Evolutionary conservation across 1,140 invertebrate genomes (phyloP).

Genomic region (Glomeris maerens): DNA sequence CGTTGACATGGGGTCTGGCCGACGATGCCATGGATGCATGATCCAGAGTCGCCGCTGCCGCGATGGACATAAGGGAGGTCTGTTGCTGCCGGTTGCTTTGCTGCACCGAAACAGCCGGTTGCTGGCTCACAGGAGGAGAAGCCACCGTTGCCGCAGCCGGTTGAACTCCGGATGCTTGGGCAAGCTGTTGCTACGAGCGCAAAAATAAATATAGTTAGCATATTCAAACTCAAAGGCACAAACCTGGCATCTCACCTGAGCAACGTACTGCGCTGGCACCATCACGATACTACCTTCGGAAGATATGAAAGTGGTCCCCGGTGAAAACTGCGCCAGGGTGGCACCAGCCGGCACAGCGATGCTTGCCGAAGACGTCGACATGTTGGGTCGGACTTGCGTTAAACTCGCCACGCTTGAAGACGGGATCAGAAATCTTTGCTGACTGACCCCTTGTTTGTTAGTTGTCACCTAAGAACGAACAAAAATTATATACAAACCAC

Average conservation of each 20-base stretch:
- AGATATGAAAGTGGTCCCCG: conserved; percentile 39
- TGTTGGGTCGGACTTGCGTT: conserved; percentile 20
- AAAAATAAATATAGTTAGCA: conserved; percentile 8
- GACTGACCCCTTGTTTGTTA: no score
- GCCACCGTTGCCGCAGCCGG: no score
- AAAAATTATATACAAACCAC: no score
- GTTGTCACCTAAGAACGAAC: no score
- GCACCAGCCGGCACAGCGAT: conserved; percentile 25
- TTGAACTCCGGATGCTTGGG: no score
- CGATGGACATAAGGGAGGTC: no score
- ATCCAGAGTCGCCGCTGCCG: not conserved
- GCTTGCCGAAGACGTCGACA: not conserved
- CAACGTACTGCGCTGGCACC: conserved; percentile 44
- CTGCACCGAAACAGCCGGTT: no score
- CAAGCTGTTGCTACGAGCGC: no score
- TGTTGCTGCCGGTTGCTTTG: no score
- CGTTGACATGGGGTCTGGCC: not conserved
- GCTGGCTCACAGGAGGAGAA: no score
- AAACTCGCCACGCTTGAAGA: conserved; percentile 14
- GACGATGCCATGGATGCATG: not conserved
- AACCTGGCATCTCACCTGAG: conserved; percentile 24
- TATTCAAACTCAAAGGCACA: no score
- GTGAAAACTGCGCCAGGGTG: conserved; percentile 35
- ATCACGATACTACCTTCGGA: conserved; percentile 40
- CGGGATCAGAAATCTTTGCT: conserved; percentile 14